Base-by-base conservation (phyloP, 2,797 vertebrate genomes). In the Xenops minutus region DNA sequence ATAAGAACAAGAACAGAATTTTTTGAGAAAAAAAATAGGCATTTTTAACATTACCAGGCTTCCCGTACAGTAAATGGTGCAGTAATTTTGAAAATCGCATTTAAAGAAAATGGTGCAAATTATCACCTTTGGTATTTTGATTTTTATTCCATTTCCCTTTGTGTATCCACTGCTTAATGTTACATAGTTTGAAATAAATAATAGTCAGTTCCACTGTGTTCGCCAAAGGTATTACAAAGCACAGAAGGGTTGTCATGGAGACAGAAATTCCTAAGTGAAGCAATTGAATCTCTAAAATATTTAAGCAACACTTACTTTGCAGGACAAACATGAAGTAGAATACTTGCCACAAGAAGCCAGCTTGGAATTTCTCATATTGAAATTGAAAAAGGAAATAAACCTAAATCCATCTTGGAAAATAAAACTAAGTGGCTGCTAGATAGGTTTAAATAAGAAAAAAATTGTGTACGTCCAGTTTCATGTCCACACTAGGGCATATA, bases 231-330 rank as follows among this genome's bases (percentile, higher is more conserved):
- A 95, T 91, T 87, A 93, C 75, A 91, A 93, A 94, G 91, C 76
- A 93, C 76, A 95, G 85, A 87, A 82, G 29, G 19, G 96, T 97
- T 97, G 97, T 84, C 95, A 97, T 97, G 96, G 96, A 95, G 92
- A 97, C 81, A 83, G 88, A 80, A 93, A 96, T 94, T 90, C 88
- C 63, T 58, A 87, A 85, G 92, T 41, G 76, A 95, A 91, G 92
- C 56, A 49, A 83, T 0, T 7, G 8, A 93, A 81, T 97, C 75
- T 46, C 83, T 95, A 93, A 95, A 96, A 97, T 89, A 92, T 96
- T 96, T 96, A 94, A 95, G 96, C 88, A 93, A 94, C 73, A 85
- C 51, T 93, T 91, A 80, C 23, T 71, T 68, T 14, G 24, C 61
- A 89, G 80, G 85, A 95, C 63, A 95, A 92, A 95, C 94, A 95